These are phyloP conservation scores for Enteromius mattozi DNA, from an alignment of 2,797 vertebrate genomes.

Conservation along the genomic window DNA sequence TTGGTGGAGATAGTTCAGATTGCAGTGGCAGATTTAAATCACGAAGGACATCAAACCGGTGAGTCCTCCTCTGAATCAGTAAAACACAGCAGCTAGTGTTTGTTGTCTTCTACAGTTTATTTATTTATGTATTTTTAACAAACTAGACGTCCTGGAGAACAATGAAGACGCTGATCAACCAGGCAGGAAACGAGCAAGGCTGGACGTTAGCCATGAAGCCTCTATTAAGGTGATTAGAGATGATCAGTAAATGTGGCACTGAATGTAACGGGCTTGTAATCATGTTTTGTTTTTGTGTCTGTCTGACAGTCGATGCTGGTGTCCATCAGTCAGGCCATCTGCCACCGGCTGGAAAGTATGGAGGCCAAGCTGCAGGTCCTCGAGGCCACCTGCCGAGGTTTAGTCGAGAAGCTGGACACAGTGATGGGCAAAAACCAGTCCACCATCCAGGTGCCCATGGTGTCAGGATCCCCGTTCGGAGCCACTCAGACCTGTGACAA, in stretches of 20 bases:
- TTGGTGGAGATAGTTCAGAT: conserved; percentile 97
- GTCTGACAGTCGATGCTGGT: conserved; percentile 85
- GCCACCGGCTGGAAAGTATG: conserved; percentile 91
- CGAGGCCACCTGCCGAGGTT: conserved; percentile 90
- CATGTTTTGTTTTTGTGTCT: background rate
- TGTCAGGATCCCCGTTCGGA: conserved; percentile 95
- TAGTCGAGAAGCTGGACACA: conserved; percentile 93
- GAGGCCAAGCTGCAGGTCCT: conserved; percentile 94
- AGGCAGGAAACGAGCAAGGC: conserved; percentile 87
- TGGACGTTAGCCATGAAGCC: conserved; percentile 88
- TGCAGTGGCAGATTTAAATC: conserved; percentile 91
- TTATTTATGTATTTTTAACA: conserved; percentile 19
- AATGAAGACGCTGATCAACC: conserved; percentile 89
- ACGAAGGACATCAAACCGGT: conserved; percentile 85
- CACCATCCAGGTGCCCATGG: conserved; percentile 97
- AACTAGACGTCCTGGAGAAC: conserved; percentile 88
- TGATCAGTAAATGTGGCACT: background rate
- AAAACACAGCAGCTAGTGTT: background rate
- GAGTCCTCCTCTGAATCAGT: conserved; percentile 42
- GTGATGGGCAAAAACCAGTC: conserved; percentile 90
- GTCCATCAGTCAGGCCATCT: conserved; percentile 92
- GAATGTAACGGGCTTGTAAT: background rate
- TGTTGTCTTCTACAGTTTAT: background rate
- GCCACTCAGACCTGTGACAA: conserved; percentile 99
- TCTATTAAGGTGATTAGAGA: conserved; percentile 72